Evolutionary conservation across 2,888 invertebrate species (phyloP), one percentile per base, ranked within the genome.

Genomic region (Orgyia antiqua): DNA sequence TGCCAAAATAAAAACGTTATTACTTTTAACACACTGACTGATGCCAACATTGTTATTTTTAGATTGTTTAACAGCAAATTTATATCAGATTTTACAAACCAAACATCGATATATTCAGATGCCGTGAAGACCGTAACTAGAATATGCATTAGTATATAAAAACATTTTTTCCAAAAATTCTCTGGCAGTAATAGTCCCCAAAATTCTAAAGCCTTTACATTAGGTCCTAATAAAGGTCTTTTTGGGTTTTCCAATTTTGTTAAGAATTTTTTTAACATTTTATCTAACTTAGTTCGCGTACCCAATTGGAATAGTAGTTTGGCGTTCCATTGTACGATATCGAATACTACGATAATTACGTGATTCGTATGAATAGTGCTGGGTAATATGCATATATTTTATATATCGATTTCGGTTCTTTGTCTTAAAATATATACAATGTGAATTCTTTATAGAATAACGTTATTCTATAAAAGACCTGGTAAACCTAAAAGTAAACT

Each of bases 141-240:
- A 4, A 70, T n/a, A 51, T 82, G 77, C 56, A 79, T 62, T 5
- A 63, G 31, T 0, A 77, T 25, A 35, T 75, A 80, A 15, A 80
- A 60, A 32, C 42, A 53, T 46, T 51, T 68, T 33, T 47, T 61
- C 0, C 36, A 42, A 5, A 17, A 5, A 23, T 58, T 66, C 10
- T 68, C 42, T 0, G 83, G 82, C n/a, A 83, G 43, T 2, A 84
- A 26, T 0, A 83, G 34, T 0, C 83, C 83, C 82, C 83, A 83
- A 34, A 84, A 80, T 50, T 74, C 39, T 13, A 84, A 45, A 0
- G 71, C 67, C 17, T 62, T 73, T 0, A 79, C 53, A 40, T 83
- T 84, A 3, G 80, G 83, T 1, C 83, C 83, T 1, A 84, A 47
- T 13, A 84, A 46, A 1, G 83, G 82, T 15, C 52, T 54, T 9